Conservation (phyloP, 2,888 invertebrate species). For the Lumbricus terrestris region DNA sequence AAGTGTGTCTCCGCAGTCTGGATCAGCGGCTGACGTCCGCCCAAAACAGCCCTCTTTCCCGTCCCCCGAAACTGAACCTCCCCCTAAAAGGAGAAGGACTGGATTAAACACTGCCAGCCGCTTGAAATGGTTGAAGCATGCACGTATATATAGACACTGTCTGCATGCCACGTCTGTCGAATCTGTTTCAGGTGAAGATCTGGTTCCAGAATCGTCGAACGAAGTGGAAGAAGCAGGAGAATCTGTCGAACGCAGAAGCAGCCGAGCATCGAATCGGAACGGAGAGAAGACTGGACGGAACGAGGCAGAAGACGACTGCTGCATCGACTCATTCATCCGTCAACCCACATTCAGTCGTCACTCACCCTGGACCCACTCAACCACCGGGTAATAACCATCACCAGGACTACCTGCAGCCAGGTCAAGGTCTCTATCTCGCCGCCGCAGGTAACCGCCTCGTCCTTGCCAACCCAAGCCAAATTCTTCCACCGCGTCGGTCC, state of each 20-base stretch:
- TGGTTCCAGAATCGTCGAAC: constrained; percentile 86
- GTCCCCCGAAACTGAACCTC: too few species aligned
- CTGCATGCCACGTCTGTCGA: too few species aligned
- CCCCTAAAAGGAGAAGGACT: too few species aligned
- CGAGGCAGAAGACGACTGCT: not conserved
- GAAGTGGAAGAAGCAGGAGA: constrained; percentile 89
- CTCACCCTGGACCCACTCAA: not conserved
- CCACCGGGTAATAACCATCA: not conserved
- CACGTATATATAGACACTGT: too few species aligned
- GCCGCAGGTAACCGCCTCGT: not conserved
- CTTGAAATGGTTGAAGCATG: not conserved
- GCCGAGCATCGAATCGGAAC: constrained; percentile 73
- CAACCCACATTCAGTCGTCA: not conserved
- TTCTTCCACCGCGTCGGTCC: not conserved
- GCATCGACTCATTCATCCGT: not conserved
- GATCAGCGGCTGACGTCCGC: too few species aligned
- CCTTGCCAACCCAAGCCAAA: not conserved
- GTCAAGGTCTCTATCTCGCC: not conserved
- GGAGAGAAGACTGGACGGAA: constrained; percentile 41
- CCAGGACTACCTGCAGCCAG: not conserved
- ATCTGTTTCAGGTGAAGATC: constrained; percentile 76
- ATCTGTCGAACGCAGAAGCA: constrained; percentile 82
- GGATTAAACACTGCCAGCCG: too few species aligned
- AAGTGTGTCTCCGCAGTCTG: too few species aligned
- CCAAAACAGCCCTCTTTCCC: too few species aligned